Conservation (phyloP, 2,113 vertebrate species). For the Benitochromis conjunctus region DNA sequence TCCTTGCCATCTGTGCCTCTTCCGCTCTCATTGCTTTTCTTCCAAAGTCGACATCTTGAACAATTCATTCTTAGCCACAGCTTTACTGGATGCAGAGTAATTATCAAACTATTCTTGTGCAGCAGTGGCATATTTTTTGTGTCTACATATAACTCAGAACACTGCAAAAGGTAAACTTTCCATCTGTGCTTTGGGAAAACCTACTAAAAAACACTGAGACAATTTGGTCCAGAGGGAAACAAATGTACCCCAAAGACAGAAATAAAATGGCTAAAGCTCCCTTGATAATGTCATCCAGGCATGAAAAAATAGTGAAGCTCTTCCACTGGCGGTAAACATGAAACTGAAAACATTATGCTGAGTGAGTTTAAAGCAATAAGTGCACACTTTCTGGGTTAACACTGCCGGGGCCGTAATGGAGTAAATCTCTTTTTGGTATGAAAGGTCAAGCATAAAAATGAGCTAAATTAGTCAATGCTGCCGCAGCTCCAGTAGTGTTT, state of each 20-base stretch:
- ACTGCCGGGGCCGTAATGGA: background rate
- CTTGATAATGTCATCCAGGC: background rate
- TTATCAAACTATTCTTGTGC: constrained; percentile 6
- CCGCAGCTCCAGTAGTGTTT: background rate
- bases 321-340: background rate
- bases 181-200: background rate
- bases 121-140: background rate
- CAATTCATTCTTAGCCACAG: constrained; percentile 33
- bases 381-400: background rate
- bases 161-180: background rate
- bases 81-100: constrained; percentile 2
- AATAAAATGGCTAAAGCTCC: background rate
- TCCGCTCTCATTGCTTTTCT: constrained; percentile 24
- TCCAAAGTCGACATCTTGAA: constrained; percentile 37
- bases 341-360: background rate
- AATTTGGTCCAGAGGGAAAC: background rate
- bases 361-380: constrained; percentile 3
- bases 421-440: background rate
- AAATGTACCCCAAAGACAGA: background rate
- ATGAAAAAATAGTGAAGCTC: background rate
- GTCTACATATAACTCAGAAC: background rate
- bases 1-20: constrained; percentile 63
- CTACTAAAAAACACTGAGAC: background rate
- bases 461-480: background rate
- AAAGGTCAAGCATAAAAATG: constrained; percentile 34